A percentile compares a stretch with the other conserved stretches of the same genome.
These are phyloP conservation scores for Dioctria rufipes DNA, from an alignment of 2,888 invertebrate species.

Conservation along the genomic window DNA sequence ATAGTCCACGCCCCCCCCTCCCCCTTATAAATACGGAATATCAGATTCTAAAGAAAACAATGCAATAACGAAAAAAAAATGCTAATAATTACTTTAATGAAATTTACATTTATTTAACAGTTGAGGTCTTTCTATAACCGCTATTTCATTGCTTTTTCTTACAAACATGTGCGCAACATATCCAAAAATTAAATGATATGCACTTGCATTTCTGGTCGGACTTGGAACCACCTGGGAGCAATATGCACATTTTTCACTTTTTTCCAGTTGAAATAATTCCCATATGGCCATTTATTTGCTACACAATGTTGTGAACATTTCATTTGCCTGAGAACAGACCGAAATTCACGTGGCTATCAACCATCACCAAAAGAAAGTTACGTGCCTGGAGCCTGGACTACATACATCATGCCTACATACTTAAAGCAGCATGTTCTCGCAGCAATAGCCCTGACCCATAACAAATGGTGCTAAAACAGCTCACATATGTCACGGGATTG, in stretches of 20 bases:
- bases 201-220: too few relatives aligned
- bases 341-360: background rate
- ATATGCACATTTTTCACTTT: background rate
- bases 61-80: too few relatives aligned
- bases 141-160: too few relatives aligned
- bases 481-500: background rate
- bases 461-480: slow-evolving; percentile 1
- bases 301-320: background rate
- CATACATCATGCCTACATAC: background rate
- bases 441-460: background rate
- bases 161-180: too few relatives aligned
- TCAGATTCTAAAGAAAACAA: too few relatives aligned
- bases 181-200: too few relatives aligned
- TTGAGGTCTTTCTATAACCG: too few relatives aligned
- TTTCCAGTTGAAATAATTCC: background rate
- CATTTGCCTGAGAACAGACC: background rate
- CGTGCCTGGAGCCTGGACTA: background rate
- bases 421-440: background rate
- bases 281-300: background rate
- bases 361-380: background rate
- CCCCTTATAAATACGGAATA: too few relatives aligned
- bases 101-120: too few relatives aligned
- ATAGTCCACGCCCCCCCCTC: too few relatives aligned
- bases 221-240: too few relatives aligned
- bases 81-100: too few relatives aligned